Evolutionary conservation across 1,140 invertebrate genomes (phyloP).

Genomic region (Papilio helenus): DNA sequence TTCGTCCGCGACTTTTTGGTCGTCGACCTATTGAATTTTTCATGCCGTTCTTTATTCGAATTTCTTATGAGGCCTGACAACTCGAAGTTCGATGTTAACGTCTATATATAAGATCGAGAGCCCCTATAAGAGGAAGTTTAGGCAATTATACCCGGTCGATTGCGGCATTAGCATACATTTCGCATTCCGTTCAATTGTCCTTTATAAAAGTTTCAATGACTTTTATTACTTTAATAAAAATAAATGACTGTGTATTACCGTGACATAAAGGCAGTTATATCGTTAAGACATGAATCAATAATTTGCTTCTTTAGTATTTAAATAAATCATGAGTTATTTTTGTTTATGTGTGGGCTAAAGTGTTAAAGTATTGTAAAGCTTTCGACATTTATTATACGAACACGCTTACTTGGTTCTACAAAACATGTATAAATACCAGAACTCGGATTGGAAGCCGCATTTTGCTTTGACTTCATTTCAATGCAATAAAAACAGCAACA

Average conservation of each 20-base stretch:
- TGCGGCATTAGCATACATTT: constrained; percentile 77
- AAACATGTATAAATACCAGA: constrained; percentile 44
- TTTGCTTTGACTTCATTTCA: constrained; percentile 54
- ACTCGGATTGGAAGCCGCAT: constrained; percentile 50
- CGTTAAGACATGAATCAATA: constrained; percentile 36
- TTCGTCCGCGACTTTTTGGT: constrained; percentile 59
- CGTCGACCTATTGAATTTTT: constrained; percentile 78
- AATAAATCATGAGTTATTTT: constrained; percentile 5
- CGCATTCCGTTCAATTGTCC: constrained; percentile 65
- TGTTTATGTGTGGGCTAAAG: constrained; percentile 34
- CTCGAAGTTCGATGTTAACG: constrained; percentile 56
- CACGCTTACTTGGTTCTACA: constrained; percentile 30
- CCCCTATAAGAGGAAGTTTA: constrained; percentile 71
- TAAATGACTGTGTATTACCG: constrained; percentile 56
- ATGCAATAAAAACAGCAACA: constrained; percentile 69
- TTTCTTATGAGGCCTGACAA: constrained; percentile 70
- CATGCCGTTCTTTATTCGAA: constrained; percentile 73
- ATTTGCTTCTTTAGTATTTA: constrained; percentile 18
- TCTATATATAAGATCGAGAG: constrained; percentile 73
- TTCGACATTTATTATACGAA: constrained; percentile 34
- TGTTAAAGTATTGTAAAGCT: constrained; percentile 33
- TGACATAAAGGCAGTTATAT: constrained; percentile 28
- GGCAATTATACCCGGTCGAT: constrained; percentile 66
- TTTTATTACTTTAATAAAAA: constrained; percentile 77
- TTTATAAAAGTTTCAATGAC: constrained; percentile 69